Evolutionary conservation across 2,797 vertebrate genomes (phyloP).

Genomic region (Chrysocyon brachyurus): DNA sequence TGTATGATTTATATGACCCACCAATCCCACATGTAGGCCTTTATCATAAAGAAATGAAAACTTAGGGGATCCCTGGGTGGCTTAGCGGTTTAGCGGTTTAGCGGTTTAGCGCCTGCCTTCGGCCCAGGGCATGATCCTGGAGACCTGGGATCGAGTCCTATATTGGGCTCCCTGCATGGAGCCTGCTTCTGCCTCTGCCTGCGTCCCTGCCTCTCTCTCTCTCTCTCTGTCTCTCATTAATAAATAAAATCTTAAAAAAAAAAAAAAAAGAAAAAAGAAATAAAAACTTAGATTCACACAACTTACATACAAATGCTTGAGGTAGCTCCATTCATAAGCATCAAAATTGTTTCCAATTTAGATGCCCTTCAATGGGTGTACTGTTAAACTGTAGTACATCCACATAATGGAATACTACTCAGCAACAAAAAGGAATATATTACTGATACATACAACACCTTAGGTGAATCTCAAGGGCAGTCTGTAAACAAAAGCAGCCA

Average conservation of each 20-base stretch:
- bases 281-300: not conserved
- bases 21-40: not conserved
- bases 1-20: not conserved
- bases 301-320: not conserved
- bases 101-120: too few species aligned
- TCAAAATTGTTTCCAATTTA: not conserved
- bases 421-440: not conserved
- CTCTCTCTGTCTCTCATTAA: too few species aligned
- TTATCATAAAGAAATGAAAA: constrained; percentile 2
- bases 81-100: too few species aligned
- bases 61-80: not conserved
- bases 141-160: too few species aligned
- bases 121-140: too few species aligned
- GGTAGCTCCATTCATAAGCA: not conserved
- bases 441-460: not conserved
- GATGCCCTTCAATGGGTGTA: not conserved
- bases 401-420: not conserved
- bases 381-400: not conserved
- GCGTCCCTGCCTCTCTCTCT: too few species aligned
- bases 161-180: too few species aligned
- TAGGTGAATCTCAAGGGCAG: not conserved
- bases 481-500: not conserved
- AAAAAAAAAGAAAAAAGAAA: too few species aligned
- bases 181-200: too few species aligned
- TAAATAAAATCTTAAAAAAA: too few species aligned